Percentiles rank a stretch among this genome's conserved stretches.
These are phyloP conservation scores for Phaethon lepturus DNA, from an alignment of 2,113 vertebrate genomes.

Conservation along the genomic window DNA sequence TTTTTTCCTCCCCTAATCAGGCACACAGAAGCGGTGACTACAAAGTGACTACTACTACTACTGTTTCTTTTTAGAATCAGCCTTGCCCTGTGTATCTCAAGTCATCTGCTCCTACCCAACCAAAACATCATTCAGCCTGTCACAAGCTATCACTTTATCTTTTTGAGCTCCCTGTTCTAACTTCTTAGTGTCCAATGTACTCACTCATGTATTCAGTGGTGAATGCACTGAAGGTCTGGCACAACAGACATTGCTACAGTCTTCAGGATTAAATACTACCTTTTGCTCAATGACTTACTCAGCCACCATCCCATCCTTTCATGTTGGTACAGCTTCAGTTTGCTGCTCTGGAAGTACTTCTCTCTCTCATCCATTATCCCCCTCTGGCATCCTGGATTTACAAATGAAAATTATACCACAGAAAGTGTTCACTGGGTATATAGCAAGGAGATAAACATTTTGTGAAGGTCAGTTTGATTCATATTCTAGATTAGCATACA, in stretches of 20 bases:
- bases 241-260: background rate
- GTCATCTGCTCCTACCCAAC: background rate
- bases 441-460: background rate
- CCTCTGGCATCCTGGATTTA: background rate
- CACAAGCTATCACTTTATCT: background rate
- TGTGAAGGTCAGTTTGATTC: background rate
- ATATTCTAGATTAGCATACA: background rate
- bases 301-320: background rate
- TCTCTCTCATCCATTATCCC: background rate
- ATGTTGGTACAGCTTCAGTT: background rate
- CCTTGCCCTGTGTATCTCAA: background rate
- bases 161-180: background rate
- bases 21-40: background rate
- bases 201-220: background rate
- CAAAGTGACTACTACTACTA: background rate
- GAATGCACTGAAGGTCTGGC: background rate
- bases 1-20: background rate
- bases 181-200: background rate
- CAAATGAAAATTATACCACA: background rate
- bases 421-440: background rate
- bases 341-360: background rate
- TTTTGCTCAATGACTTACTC: background rate
- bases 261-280: background rate
- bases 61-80: background rate
- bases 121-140: background rate